Base-by-base conservation (phyloP, 2,888 invertebrate genomes). In the Alitta virens region DNA sequence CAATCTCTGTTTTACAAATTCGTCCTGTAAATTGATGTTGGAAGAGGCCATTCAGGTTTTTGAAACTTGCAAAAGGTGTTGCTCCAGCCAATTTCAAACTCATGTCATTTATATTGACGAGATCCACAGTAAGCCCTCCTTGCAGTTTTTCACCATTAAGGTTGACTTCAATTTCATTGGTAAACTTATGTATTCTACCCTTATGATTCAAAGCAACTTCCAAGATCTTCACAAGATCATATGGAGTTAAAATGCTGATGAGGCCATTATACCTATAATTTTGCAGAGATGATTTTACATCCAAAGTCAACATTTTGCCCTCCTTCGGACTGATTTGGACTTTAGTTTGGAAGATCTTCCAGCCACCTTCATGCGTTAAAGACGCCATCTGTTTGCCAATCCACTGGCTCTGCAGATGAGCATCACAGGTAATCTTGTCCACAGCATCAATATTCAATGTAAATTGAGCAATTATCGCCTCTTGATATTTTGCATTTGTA, bases 311-410 rank as follows among this genome's bases (percentile, higher is more conserved):
- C 5, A 12, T 5, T 5, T 33, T 16, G 5, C 18, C 18, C 5
- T 46, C 46, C 5, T 18, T 18, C 7, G 21, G 46, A 7, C n/a
- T 46, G 21, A 46, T 46, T 9, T 46, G 9, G 7, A 21, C n/a
- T 12, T 21, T 56, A 25, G 53, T 61, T 21, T 52, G 23, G 43
- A 61, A 53, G 56, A 60, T 51, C 21, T n/a, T 27, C 21, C 50
- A 50, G 16, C 21, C 16, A n/a, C 63, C 63, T 7, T 56, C 27
- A 24, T 63, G 63, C 18, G 7, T 33, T 5, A 33, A 12, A 7
- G 33, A 33, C 5, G 33, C 33, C 12, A 12, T 33, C 33, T 33
- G 33, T 12, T 33, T 33, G 33, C 33, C 33, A 33, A 5, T 33
- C 33, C 33, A 33, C 12, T 33, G 5, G 5, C 7, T 33, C 33